Evolutionary conservation across 2,888 invertebrate species (phyloP).

Genomic region (Drosophila affinis): DNA sequence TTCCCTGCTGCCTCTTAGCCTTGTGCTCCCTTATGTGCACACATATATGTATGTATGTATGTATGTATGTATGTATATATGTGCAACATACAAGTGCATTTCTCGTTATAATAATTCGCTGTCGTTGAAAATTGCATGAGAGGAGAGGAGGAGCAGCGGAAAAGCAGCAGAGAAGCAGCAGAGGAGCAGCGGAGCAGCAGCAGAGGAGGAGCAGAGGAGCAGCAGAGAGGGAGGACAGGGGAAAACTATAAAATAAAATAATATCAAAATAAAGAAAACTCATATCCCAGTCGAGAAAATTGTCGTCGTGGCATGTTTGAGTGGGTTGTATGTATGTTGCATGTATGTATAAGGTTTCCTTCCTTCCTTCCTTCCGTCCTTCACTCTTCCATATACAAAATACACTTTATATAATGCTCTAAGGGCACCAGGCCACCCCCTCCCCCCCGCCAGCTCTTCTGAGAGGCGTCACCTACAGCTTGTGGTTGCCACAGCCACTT

Average conservation of each 20-base stretch:
- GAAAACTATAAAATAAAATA: constrained; percentile 43
- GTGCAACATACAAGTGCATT: constrained; percentile 71
- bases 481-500: constrained; percentile 15
- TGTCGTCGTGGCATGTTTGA: constrained; percentile 58
- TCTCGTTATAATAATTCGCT: constrained; percentile 59
- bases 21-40: neutral
- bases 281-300: constrained; percentile 71
- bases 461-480: constrained; percentile 5
- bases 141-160: constrained; percentile 35
- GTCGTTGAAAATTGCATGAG: constrained; percentile 48
- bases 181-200: neutral
- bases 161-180: constrained; percentile 29
- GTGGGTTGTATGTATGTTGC: constrained; percentile 33
- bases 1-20: neutral
- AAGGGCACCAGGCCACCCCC: neutral
- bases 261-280: constrained; percentile 51
- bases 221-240: constrained; percentile 1
- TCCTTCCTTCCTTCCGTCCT: neutral
- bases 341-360: neutral
- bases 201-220: constrained; percentile 38
- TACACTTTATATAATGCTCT: neutral
- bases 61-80: constrained; percentile 12
- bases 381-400: no score
- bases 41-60: constrained; percentile 11
- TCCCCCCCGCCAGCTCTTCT: neutral